Conservation (phyloP, 2,113 vertebrate genomes). For the Onychostoma macrolepis region DNA sequence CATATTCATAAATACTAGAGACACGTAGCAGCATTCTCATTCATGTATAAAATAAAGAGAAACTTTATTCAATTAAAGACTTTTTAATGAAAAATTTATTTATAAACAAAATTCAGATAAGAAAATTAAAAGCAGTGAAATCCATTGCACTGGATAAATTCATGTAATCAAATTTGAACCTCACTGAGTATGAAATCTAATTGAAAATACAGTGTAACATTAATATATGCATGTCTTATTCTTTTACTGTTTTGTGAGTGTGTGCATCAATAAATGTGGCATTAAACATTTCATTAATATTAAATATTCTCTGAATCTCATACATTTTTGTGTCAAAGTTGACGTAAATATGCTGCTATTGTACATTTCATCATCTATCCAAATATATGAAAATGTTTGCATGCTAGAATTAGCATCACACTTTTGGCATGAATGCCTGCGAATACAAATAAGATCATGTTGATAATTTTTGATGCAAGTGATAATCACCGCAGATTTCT, state of each 20-base stretch:
- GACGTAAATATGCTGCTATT: neutral
- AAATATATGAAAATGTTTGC: neutral
- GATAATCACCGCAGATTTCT: neutral
- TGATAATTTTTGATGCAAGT: neutral
- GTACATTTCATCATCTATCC: neutral
- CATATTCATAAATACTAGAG: neutral
- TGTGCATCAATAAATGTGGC: neutral
- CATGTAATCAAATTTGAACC: neutral
- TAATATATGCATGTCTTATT: neutral
- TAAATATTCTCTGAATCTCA: neutral
- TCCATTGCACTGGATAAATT: neutral
- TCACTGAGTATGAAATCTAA: neutral
- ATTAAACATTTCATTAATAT: slow-evolving; percentile 2
- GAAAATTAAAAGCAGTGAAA: neutral
- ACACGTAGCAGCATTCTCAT: neutral
- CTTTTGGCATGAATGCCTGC: neutral
- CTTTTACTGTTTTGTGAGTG: neutral
- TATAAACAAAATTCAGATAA: neutral
- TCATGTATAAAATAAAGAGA: neutral
- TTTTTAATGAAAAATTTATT: neutral
- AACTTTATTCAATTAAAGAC: neutral
- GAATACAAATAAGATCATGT: neutral
- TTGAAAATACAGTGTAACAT: neutral
- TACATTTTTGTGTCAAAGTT: neutral
- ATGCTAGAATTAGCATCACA: neutral